phyloP scores from a whole-genome alignment of 37 sponge, comb jelly and placozoan species.

The Lycopodina hypogea region DNA sequence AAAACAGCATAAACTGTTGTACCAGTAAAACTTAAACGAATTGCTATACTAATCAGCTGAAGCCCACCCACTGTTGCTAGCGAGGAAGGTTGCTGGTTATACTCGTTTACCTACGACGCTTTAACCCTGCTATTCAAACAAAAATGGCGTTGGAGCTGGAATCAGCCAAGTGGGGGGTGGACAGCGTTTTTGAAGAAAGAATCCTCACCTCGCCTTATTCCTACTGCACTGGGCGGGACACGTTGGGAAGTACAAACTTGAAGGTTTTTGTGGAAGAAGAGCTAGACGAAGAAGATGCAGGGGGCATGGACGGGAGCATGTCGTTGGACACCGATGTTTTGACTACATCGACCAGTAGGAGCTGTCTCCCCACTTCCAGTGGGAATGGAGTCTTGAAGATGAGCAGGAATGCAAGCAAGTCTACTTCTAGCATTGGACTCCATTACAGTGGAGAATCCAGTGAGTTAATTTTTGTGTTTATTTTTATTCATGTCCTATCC shows the following conservation, averaged over 20 bases:
- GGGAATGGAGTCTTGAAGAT: too few relatives aligned
- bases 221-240: neutral
- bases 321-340: neutral
- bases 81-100: too few relatives aligned
- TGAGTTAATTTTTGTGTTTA: too few relatives aligned
- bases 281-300: neutral
- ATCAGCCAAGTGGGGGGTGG: neutral
- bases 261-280: slow-evolving; percentile 8
- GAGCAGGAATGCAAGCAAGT: neutral
- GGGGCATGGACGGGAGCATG: neutral
- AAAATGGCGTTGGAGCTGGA: slow-evolving; percentile 15
- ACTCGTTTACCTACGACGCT: too few relatives aligned
- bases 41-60: too few relatives aligned
- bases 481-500: too few relatives aligned
- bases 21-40: too few relatives aligned
- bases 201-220: neutral
- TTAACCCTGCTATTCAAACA: too few relatives aligned
- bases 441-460: neutral
- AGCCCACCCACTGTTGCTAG: too few relatives aligned
- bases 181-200: slow-evolving; percentile 18
- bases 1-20: too few relatives aligned
- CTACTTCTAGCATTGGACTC: neutral
- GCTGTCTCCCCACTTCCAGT: too few relatives aligned
- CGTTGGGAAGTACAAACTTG: neutral
- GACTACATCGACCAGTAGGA: too few relatives aligned